Evolutionary conservation across 2,888 invertebrate species (phyloP).

Genomic region (Drosophila neoperkinsi): DNA sequence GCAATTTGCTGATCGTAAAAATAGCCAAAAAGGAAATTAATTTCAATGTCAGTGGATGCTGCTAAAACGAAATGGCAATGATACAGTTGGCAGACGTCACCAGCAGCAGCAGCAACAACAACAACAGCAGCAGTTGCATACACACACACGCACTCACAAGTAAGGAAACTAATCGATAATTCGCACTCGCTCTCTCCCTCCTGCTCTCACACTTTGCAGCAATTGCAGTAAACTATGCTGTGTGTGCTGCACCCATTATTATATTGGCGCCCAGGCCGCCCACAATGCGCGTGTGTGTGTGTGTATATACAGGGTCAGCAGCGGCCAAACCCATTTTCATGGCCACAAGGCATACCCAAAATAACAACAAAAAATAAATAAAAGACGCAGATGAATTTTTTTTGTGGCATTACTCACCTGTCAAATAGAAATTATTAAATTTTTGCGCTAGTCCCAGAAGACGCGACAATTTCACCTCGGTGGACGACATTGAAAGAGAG

Average conservation of each 20-base stretch:
- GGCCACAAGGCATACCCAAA: constrained; percentile 30
- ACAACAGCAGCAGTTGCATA: constrained; percentile 11
- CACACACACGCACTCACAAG: constrained; percentile 26
- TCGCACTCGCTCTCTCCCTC: constrained; percentile 28
- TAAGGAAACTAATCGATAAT: constrained; percentile 71
- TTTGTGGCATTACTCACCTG: constrained; percentile 87
- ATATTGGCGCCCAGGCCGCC: constrained; percentile 56
- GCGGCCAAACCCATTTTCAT: constrained; percentile 61
- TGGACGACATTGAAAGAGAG: constrained; percentile 81
- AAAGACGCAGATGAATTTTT: constrained; percentile 16
- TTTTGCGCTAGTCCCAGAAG: constrained; percentile 93
- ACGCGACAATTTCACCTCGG: constrained; percentile 87
- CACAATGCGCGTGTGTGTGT: constrained; percentile 28
- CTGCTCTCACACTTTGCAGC: constrained; percentile 45
- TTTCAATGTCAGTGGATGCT: constrained; percentile 51
- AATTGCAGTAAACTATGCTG: constrained; percentile 48
- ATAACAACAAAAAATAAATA: constrained; percentile 20
- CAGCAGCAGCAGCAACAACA: constrained; percentile 9
- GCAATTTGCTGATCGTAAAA: constrained; percentile 21
- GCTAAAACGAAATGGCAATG: constrained; percentile 41
- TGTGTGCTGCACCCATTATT: constrained; percentile 48
- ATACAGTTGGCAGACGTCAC: constrained; percentile 41
- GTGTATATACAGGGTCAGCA: constrained; percentile 32
- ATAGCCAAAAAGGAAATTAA: constrained; percentile 41
- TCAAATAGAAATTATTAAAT: constrained; percentile 95